phyloP scores from a whole-genome alignment of 2,797 vertebrate genomes.

The Alca torda region DNA sequence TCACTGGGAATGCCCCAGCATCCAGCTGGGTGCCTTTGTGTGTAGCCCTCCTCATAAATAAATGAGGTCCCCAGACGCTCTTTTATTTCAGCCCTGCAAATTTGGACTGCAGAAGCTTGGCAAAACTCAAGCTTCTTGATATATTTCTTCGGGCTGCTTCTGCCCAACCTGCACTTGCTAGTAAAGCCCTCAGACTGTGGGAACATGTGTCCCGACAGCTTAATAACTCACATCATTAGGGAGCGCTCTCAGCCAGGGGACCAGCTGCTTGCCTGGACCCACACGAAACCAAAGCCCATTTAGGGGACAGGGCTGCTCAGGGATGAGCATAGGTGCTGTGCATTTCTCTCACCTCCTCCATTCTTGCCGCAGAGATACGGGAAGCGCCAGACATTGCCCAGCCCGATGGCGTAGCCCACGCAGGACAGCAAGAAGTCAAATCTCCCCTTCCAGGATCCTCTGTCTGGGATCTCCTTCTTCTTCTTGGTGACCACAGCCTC shows the following conservation, averaged over 20 bases:
- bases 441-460: conserved; percentile 92
- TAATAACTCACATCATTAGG: not conserved
- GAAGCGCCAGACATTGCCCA: conserved; percentile 94
- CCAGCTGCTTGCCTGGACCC: not conserved
- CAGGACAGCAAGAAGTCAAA: conserved; percentile 93
- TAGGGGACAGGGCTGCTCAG: not conserved
- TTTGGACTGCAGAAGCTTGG: not conserved
- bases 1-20: not conserved
- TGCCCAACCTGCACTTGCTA: not conserved
- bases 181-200: not conserved
- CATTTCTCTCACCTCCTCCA: conserved; percentile 83
- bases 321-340: fast-evolving
- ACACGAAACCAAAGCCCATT: not conserved
- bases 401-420: conserved; percentile 89
- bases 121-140: not conserved
- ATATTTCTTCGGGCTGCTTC: not conserved
- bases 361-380: conserved; percentile 94
- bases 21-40: not conserved
- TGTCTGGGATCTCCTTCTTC: conserved; percentile 77
- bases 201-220: not conserved
- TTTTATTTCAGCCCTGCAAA: not conserved
- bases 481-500: conserved; percentile 43
- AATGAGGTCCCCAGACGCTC: not conserved
- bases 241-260: not conserved
- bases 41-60: not conserved